A percentile compares a stretch with the other conserved stretches of the same genome.
Evolutionary conservation across 2,113 vertebrate genomes (phyloP).

Genomic region (Sylvicapra grimmia): DNA sequence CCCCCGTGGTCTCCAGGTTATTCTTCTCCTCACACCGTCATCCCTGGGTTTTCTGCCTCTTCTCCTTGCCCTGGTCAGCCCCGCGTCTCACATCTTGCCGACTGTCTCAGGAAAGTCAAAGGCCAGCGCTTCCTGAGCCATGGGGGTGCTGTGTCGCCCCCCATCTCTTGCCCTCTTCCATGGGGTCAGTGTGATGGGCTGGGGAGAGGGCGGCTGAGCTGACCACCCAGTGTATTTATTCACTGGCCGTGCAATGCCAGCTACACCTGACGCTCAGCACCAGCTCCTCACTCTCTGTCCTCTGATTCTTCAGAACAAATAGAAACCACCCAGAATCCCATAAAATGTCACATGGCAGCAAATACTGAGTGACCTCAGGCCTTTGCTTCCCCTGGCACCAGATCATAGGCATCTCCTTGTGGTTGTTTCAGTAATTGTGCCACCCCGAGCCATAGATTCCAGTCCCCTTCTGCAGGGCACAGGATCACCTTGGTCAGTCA

Average conservation of each 20-base stretch:
- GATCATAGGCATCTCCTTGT: background rate
- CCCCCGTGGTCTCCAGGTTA: background rate
- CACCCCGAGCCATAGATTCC: rapidly evolving
- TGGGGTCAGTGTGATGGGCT: background rate
- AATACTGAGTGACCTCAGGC: background rate
- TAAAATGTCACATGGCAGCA: rapidly evolving
- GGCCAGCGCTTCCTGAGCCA: background rate
- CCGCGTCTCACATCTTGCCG: rapidly evolving
- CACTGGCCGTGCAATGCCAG: background rate
- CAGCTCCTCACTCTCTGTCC: background rate
- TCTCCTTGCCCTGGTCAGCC: background rate
- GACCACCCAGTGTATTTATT: background rate
- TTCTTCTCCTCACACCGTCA: background rate
- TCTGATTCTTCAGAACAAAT: background rate
- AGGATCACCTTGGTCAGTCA: background rate
- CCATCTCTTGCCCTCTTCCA: background rate
- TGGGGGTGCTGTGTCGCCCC: background rate
- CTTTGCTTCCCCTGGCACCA: rapidly evolving
- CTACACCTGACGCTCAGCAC: rapidly evolving
- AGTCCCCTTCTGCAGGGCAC: background rate
- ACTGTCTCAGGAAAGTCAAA: background rate
- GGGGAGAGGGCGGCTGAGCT: background rate
- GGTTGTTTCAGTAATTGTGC: no score
- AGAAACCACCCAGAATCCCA: background rate
- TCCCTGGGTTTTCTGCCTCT: background rate